These are phyloP conservation scores for Alligator mississippiensis DNA, from an alignment of 2,113 vertebrate genomes.

Conservation along the genomic window DNA sequence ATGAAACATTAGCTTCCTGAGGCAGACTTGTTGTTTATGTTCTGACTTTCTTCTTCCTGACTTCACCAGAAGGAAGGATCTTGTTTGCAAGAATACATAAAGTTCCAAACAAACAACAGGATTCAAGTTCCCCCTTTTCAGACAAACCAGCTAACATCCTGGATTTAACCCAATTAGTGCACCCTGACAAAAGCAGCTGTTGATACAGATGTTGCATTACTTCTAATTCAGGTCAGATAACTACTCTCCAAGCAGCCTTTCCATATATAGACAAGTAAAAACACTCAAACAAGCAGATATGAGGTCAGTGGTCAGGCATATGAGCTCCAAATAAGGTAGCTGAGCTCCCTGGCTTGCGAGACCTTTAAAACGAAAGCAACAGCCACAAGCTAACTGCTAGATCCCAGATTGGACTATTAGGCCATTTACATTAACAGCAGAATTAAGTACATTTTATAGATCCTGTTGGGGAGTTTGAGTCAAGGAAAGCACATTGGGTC, in stretches of 20 bases:
- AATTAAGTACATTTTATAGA: not conserved
- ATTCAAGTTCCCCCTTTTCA: not conserved
- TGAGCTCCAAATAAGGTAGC: constrained; percentile 84
- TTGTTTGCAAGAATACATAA: not conserved
- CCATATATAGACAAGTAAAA: constrained; percentile 71
- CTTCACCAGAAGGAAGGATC: constrained; percentile 10
- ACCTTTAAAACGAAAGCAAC: not conserved
- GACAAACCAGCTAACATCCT: not conserved
- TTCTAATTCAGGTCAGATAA: constrained; percentile 34
- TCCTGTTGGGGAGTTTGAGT: not conserved
- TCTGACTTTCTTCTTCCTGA: not conserved
- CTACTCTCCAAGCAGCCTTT: constrained; percentile 7
- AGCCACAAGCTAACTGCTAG: not conserved
- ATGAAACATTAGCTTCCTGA: not conserved
- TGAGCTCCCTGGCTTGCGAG: not conserved
- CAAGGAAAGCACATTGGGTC: not conserved
- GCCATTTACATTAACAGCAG: not conserved
- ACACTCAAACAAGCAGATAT: not conserved
- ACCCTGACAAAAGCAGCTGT: not conserved
- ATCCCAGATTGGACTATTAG: not conserved
- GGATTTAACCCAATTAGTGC: not conserved
- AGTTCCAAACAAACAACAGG: not conserved
- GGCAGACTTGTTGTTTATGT: not conserved
- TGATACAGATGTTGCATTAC: constrained; percentile 1
- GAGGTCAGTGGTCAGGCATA: constrained; percentile 48